These are phyloP conservation scores for Bombus sylvicola DNA, from an alignment of 1,140 invertebrate species.

Conservation along the genomic window DNA sequence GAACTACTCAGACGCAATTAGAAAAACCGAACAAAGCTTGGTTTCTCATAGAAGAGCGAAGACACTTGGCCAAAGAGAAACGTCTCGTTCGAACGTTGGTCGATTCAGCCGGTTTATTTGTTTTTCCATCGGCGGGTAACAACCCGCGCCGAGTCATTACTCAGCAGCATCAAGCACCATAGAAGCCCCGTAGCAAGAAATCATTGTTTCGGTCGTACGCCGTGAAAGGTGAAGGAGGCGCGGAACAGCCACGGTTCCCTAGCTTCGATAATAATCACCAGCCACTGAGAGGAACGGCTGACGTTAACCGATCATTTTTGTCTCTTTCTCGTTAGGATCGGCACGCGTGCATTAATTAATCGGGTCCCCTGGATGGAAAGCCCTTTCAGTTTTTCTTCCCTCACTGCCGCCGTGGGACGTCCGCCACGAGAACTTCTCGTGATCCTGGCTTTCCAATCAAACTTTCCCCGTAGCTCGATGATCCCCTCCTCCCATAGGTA, in stretches of 20 bases:
- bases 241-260: background rate
- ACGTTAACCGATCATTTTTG: constrained; percentile 61
- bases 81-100: background rate
- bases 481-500: constrained; percentile 39
- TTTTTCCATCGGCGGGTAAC: constrained; percentile 32
- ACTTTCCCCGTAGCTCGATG: constrained; percentile 34
- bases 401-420: background rate
- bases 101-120: constrained; percentile 33
- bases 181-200: constrained; percentile 56
- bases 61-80: constrained; percentile 8
- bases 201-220: constrained; percentile 57
- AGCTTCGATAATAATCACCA: constrained; percentile 47
- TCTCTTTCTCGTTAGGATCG: constrained; percentile 62
- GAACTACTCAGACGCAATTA: constrained; percentile 26
- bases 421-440: constrained; percentile 4
- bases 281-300: constrained; percentile 49
- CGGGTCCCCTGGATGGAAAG: constrained; percentile 20
- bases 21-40: constrained; percentile 25
- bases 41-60: constrained; percentile 23
- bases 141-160: constrained; percentile 55
- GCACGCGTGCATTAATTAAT: constrained; percentile 70
- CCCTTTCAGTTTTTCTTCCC: constrained; percentile 13
- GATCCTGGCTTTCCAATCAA: constrained; percentile 60
- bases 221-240: constrained; percentile 32
- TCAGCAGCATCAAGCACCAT: constrained; percentile 60